Conservation (phyloP, 2,888 invertebrate genomes). For the Diarsia brunnea region DNA sequence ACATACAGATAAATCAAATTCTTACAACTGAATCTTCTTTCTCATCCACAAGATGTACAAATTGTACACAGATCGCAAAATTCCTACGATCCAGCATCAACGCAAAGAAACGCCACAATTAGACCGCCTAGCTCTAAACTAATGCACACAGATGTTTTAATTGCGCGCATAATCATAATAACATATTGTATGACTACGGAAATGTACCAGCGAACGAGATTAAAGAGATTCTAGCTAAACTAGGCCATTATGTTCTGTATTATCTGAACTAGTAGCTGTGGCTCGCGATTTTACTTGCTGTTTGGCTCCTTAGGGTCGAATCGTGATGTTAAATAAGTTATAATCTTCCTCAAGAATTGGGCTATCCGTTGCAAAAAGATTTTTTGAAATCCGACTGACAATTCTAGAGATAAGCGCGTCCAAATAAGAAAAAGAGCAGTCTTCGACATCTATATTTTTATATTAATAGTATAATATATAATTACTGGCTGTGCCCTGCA, state of each 20-base stretch:
- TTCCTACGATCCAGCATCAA: slow-evolving; percentile 30
- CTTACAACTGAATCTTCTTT: no score
- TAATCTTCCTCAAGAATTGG: not conserved
- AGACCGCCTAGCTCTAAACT: slow-evolving; percentile 9
- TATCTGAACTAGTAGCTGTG: not conserved
- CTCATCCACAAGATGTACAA: not conserved
- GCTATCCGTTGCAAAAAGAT: not conserved
- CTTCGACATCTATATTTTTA: no score
- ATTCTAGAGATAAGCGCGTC: not conserved
- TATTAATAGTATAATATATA: no score
- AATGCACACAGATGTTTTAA: slow-evolving; percentile 44
- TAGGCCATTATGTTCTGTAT: slow-evolving; percentile 18
- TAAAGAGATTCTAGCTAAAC: slow-evolving; percentile 42
- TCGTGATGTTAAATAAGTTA: not conserved
- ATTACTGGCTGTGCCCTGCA: no score
- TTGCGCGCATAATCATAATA: slow-evolving; percentile 37
- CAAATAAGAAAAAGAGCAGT: not conserved
- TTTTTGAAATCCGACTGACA: not conserved
- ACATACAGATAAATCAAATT: not conserved
- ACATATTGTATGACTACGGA: slow-evolving; percentile 42
- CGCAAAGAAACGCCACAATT: slow-evolving; percentile 21
- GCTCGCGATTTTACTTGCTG: not conserved
- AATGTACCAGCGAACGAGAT: slow-evolving; percentile 37
- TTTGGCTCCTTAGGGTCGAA: not conserved
- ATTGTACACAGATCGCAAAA: not conserved